phyloP scores from a whole-genome alignment of 2,888 invertebrate genomes.

The Eurytoma californica region DNA sequence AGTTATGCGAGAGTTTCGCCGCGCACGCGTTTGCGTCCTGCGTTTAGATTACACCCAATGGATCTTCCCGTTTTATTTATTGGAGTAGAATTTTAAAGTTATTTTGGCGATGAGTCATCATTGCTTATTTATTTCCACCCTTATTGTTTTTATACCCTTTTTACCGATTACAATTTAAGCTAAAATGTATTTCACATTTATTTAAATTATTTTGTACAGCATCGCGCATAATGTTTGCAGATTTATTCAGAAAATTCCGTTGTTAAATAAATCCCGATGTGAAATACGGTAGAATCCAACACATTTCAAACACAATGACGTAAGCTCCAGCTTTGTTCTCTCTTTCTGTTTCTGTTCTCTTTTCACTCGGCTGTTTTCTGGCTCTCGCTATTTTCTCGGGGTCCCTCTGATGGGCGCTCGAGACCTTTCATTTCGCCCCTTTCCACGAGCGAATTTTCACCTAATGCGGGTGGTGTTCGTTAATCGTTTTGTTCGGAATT shows the following conservation, averaged over 20 bases:
- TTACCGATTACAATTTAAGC: too few relatives aligned
- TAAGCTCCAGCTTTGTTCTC: not conserved
- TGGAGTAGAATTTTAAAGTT: too few relatives aligned
- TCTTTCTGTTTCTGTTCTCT: not conserved
- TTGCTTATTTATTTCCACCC: not conserved
- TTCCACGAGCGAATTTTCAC: constrained; percentile 28
- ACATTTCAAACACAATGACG: not conserved
- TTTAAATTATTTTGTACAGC: too few relatives aligned
- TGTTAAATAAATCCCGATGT: too few relatives aligned
- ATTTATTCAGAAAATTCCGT: too few relatives aligned
- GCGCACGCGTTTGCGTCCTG: not conserved
- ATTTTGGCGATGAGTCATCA: too few relatives aligned
- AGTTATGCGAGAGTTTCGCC: constrained; percentile 56
- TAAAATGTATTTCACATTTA: too few relatives aligned
- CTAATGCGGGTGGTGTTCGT: constrained; percentile 50
- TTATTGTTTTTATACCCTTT: not conserved
- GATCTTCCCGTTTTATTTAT: too few relatives aligned
- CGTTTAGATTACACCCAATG: too few relatives aligned
- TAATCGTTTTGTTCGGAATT: constrained; percentile 59
- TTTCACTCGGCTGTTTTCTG: constrained; percentile 13
- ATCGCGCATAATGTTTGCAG: too few relatives aligned
- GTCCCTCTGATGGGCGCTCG: constrained; percentile 1
- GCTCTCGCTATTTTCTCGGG: not conserved
- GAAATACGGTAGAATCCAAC: not conserved
- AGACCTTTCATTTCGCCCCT: constrained; percentile 6